Percentiles rank a stretch among this genome's conserved stretches.
Evolutionary conservation across 2,888 invertebrate species (phyloP).

Genomic region (Sussaba pulchella): DNA sequence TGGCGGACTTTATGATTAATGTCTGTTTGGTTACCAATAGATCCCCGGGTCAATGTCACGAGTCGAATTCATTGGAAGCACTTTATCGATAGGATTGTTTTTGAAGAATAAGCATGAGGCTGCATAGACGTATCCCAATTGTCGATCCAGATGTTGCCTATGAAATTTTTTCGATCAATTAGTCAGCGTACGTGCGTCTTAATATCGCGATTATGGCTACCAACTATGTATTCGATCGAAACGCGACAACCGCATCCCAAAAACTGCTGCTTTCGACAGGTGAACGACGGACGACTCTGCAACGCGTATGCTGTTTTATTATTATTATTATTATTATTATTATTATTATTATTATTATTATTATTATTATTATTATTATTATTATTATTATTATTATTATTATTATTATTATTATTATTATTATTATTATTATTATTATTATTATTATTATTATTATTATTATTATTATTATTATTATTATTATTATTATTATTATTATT

Average conservation of each 20-base stretch:
- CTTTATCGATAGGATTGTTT: not conserved
- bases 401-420: too few species aligned
- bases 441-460: too few species aligned
- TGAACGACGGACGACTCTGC: constrained; percentile 61
- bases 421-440: too few species aligned
- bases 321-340: too few species aligned
- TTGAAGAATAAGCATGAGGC: not conserved
- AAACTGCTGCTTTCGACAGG: constrained; percentile 59
- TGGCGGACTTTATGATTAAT: constrained; percentile 25
- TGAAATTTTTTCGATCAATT: not conserved
- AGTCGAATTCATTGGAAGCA: not conserved
- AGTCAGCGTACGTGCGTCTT: not conserved
- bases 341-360: not conserved
- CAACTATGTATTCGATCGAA: constrained; percentile 48
- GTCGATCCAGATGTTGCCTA: too few species aligned
- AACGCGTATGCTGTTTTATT: too few species aligned
- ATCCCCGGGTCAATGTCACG: not conserved
- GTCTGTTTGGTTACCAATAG: constrained; percentile 9
- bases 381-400: too few species aligned
- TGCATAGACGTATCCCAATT: too few species aligned
- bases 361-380: constrained; percentile 20
- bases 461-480: too few species aligned
- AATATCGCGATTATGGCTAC: constrained; percentile 34
- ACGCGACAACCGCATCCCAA: constrained; percentile 60
- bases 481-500: too few species aligned